Evolutionary conservation across 2,888 invertebrate species (phyloP), one percentile per base, ranked within the genome.

Genomic region (Brenthis hecate): DNA sequence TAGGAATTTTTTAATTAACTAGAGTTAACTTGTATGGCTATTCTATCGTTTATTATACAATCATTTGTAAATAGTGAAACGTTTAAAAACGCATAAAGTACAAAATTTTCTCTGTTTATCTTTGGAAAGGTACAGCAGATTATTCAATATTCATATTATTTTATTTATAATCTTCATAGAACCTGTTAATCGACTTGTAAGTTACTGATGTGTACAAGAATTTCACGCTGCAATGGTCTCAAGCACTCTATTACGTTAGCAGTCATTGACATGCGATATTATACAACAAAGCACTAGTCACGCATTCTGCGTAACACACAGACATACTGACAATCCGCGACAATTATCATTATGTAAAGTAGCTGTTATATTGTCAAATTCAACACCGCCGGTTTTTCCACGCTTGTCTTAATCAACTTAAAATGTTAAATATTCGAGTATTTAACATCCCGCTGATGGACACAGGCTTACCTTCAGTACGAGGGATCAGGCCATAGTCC

Each of bases 261-360:
- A 56, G 56, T 43, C 56, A 54, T 51, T 36, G 36, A 54, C 62
- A 62, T 43, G 62, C 62, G 19, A 53, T 54, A 36, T 62, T 62
- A 62, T 62, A 62, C 62, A 62, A 62, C 62, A 43, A 53, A 43
- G 43, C 65, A 51, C 16, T 19, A 32, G 65, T 66, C 65, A 62
- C 56, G 51, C 63, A 53, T 51, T 62, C 53, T 63, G 56, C 68
- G 63, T 68, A 68, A 64, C 57, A 63, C 28, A 63, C 47, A 63
- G 57, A 68, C 68, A 43, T 16, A 64, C 57, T 48, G 55, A 66
- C 65, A 51, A 3, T 43, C 36, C 36, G 23, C 60, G 48, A 54
- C 66, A 55, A 36, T 65, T 56, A 36, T 51, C 48, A 65, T 65
- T 28, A 54, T 54, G 54, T 19, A 47, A 54, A 60, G 36, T 54